A percentile compares a stretch with the other conserved stretches of the same genome.
These are phyloP conservation scores for Anarrhichthys ocellatus DNA, from an alignment of 2,113 vertebrate genomes.

Conservation along the genomic window DNA sequence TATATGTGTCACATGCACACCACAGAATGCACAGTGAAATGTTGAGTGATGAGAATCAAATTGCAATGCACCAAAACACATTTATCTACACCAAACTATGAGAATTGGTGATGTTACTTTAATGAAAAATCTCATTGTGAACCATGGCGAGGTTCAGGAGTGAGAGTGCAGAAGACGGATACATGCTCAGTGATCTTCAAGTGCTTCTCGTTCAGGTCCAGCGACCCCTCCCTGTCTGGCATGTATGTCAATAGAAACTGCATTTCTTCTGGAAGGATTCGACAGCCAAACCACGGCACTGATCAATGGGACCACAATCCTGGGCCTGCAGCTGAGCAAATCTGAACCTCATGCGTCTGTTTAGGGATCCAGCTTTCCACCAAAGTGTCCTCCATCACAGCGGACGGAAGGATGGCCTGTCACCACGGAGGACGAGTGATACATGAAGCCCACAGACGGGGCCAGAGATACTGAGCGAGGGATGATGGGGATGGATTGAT, in stretches of 20 bases:
- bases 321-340: constrained; percentile 41
- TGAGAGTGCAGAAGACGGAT: constrained; percentile 8
- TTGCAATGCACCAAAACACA: background rate
- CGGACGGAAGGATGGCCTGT: constrained; percentile 60
- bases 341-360: constrained; percentile 67
- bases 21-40: background rate
- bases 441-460: constrained; percentile 48
- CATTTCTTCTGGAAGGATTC: constrained; percentile 37
- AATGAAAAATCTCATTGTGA: background rate
- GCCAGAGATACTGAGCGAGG: constrained; percentile 54
- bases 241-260: constrained; percentile 39
- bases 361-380: constrained; percentile 59
- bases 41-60: no score
- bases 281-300: constrained; percentile 22
- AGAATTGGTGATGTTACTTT: background rate
- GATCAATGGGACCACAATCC: constrained; percentile 38
- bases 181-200: constrained; percentile 24
- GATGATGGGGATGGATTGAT: constrained; percentile 70
- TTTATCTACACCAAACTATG: background rate
- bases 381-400: constrained; percentile 70
- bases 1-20: background rate
- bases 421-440: constrained; percentile 65
- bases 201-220: constrained; percentile 23
- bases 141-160: background rate
- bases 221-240: background rate